Evolutionary conservation across 2,888 invertebrate genomes (phyloP).

Genomic region (Xanthorhoe designata): DNA sequence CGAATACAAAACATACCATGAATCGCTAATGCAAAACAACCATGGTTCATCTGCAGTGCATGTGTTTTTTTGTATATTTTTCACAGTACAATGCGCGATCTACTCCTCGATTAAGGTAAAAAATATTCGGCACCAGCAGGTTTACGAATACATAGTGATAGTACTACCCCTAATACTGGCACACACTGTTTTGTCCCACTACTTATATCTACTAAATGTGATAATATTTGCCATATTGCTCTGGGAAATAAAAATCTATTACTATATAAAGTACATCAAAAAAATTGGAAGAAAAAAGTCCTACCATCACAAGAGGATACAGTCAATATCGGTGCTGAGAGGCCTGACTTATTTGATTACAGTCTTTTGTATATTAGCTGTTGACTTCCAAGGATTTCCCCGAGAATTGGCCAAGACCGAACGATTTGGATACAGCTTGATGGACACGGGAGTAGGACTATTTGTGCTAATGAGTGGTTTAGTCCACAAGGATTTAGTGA

Average conservation of each 20-base stretch:
- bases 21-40: constrained; percentile 82
- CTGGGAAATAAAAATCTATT: constrained; percentile 47
- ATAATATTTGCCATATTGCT: constrained; percentile 55
- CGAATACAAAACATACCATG: constrained; percentile 80
- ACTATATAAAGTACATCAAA: constrained; percentile 32
- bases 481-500: constrained; percentile 82
- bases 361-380: constrained; percentile 94
- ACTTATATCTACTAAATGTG: constrained; percentile 64
- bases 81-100: constrained; percentile 69
- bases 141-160: constrained; percentile 84
- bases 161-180: constrained; percentile 83
- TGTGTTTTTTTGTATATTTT: constrained; percentile 74
- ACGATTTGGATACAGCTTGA: constrained; percentile 93
- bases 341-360: constrained; percentile 90
- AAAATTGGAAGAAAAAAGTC: constrained; percentile 48
- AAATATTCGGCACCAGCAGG: constrained; percentile 57
- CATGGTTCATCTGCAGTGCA: constrained; percentile 83
- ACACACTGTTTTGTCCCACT: constrained; percentile 81
- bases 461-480: constrained; percentile 93
- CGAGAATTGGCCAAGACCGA: constrained; percentile 95
- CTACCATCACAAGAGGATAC: constrained; percentile 54
- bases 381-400: constrained; percentile 96
- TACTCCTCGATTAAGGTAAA: constrained; percentile 56
- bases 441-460: constrained; percentile 98
- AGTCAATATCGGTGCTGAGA: constrained; percentile 88